A percentile compares a stretch with the other conserved stretches of the same genome.
Evolutionary conservation across 2,113 vertebrate species (phyloP).

Genomic region (Chinchilla lanigera): DNA sequence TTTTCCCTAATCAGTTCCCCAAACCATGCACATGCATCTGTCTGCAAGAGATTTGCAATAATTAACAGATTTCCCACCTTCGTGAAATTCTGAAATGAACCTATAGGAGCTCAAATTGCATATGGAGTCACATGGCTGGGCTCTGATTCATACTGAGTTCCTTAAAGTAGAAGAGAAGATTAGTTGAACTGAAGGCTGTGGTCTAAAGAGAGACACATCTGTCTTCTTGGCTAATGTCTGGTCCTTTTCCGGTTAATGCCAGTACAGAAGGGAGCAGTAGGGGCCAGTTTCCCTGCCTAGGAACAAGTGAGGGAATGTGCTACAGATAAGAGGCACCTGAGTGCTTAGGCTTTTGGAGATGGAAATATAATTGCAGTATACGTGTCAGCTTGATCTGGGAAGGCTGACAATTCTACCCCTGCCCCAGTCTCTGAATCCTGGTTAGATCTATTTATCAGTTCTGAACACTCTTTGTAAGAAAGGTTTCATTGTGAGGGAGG

Average conservation of each 20-base stretch:
- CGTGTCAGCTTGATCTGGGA: constrained; percentile 80
- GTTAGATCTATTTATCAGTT: constrained; percentile 73
- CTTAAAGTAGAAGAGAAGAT: constrained; percentile 40
- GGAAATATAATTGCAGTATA: constrained; percentile 83
- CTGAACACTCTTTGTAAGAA: constrained; percentile 80
- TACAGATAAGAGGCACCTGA: constrained; percentile 76
- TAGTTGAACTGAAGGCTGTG: background rate
- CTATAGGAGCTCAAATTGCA: background rate
- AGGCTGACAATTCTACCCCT: constrained; percentile 59
- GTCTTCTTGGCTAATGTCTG: constrained; percentile 40
- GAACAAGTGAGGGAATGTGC: constrained; percentile 47
- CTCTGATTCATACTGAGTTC: constrained; percentile 45
- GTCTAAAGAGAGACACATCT: background rate
- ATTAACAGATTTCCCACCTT: background rate
- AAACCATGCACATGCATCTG: background rate
- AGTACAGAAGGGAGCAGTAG: background rate
- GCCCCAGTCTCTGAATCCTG: constrained; percentile 77
- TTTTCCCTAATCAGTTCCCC: background rate
- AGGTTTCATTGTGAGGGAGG: constrained; percentile 79
- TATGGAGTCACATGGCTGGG: background rate
- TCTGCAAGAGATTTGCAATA: background rate
- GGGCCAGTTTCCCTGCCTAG: background rate
- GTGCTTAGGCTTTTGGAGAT: constrained; percentile 83
- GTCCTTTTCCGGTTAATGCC: constrained; percentile 40
- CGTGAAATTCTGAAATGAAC: background rate